A percentile compares a stretch with the other conserved stretches of the same genome.
Evolutionary conservation across 2,113 vertebrate species (phyloP).

Genomic region (Ardeotis arabs): DNA sequence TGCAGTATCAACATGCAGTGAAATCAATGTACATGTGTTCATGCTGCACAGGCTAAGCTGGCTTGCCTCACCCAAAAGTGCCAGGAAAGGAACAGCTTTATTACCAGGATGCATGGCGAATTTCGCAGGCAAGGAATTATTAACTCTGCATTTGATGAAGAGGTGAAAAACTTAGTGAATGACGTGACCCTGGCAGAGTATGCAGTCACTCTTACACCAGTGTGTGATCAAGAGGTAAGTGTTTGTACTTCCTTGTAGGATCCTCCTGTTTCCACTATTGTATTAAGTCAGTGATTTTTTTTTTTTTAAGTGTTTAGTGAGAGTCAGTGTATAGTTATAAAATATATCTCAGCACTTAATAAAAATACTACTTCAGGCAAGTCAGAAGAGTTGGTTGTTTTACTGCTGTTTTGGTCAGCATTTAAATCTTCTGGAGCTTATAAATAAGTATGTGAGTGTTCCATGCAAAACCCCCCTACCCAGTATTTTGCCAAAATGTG

Average conservation of each 20-base stretch:
- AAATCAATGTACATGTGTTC: not conserved
- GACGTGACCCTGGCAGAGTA: conserved; percentile 77
- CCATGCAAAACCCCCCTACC: not conserved
- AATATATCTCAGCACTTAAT: not conserved
- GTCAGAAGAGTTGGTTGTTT: not conserved
- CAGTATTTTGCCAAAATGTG: not conserved
- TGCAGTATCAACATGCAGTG: not conserved
- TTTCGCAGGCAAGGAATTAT: conserved; percentile 53
- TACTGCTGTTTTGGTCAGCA: not conserved
- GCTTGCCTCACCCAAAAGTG: conserved; percentile 83
- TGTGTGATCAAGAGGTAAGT: conserved; percentile 28
- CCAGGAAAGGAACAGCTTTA: conserved; percentile 78
- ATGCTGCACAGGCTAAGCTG: conserved; percentile 55
- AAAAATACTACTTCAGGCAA: not conserved
- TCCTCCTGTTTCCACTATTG: not conserved
- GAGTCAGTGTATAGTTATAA: not conserved
- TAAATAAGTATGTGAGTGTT: not conserved
- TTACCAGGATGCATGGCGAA: conserved; percentile 66
- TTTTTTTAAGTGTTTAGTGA: not conserved
- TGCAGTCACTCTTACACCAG: not conserved
- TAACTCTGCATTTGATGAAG: conserved; percentile 57
- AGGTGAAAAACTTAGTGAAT: conserved; percentile 65
- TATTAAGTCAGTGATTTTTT: not conserved
- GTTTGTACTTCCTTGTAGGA: not conserved
- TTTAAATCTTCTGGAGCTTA: not conserved